Base-by-base conservation (phyloP, 1,140 invertebrate genomes). In the Phthorimaea operculella region DNA sequence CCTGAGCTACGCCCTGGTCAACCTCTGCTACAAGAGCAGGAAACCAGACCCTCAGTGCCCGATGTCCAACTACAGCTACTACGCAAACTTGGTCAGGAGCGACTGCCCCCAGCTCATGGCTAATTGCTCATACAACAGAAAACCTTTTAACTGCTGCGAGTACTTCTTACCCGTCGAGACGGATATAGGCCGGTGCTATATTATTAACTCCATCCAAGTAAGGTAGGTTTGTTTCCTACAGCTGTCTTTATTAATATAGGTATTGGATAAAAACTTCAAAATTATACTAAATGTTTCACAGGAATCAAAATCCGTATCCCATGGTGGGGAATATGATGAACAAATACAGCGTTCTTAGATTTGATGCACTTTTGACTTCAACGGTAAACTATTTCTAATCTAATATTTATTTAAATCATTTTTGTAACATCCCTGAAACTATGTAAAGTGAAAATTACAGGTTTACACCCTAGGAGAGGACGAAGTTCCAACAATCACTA, bases 121-220 rank as follows among this genome's bases (percentile, higher is more conserved):
- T 1, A 86, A 83, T 39, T 92, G 91, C 54, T 84, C 79, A n/a
- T 92, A 90, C 84, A 90, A 91, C 58, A 75, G 82, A 10, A 66
- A 79, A 45, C 57, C 72, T 0, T 92, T 92, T 57, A 85, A 91
- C 36, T 92, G 91, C 65, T 92, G 91, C 60, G 79, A 86, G 60
- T 88, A 90, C 64, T 92, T 92, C 63, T 76, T 86, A 33, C 78
- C 83, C 1, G 85, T 92, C 57, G 78, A 89, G 39, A 92, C 91
- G 0, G 91, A 92, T 68, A 65, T 90, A 36, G 91, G 91, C 5
- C 70, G 77, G 15, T 92, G 91, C 66, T 92, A 86, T 64, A 88
- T 87, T 18, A 83, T 92, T 1, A 92, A 92, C 58, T 90, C 90
- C 0, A 76, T 89, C 56, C 90, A 91, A 75, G 86, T 75, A 18